Evolutionary conservation across 2,888 invertebrate genomes (phyloP).

Genomic region (Brachyopa scutellaris): DNA sequence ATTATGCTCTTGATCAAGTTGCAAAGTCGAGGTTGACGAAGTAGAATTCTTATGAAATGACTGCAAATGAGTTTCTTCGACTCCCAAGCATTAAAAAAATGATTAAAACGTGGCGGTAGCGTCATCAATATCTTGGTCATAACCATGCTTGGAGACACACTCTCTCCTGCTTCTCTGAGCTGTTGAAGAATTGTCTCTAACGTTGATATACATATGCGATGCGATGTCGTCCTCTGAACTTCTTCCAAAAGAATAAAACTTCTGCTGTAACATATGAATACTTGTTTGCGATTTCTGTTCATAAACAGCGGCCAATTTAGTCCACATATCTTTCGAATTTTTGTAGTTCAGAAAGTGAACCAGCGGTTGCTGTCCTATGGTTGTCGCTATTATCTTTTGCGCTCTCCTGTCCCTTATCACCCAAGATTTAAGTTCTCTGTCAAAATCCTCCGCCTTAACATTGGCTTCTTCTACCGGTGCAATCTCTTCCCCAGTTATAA

Average conservation of each 20-base stretch:
- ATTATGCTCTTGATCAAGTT: neutral
- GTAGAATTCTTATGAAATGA: neutral
- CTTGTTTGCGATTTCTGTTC: slow-evolving; percentile 24
- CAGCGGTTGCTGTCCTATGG: slow-evolving; percentile 20
- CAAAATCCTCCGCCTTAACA: neutral
- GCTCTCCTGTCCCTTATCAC: neutral
- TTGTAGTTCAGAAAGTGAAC: slow-evolving; percentile 36
- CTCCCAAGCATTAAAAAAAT: neutral
- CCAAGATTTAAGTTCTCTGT: neutral
- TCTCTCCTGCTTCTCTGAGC: neutral
- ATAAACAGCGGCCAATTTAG: slow-evolving; percentile 25
- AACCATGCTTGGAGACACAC: neutral
- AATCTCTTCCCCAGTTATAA: slow-evolving; percentile 4
- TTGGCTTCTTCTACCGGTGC: neutral
- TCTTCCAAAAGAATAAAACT: neutral
- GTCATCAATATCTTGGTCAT: too few species aligned
- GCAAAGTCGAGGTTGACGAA: slow-evolving; percentile 6
- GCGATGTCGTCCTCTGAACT: slow-evolving; percentile 1
- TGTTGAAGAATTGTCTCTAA: neutral
- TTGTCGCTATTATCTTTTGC: slow-evolving; percentile 28
- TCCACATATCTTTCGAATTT: slow-evolving; percentile 17
- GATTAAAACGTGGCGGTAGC: too few species aligned
- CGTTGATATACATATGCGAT: slow-evolving; percentile 5
- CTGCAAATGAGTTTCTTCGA: slow-evolving; percentile 70
- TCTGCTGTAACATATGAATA: slow-evolving; percentile 15